Conservation (phyloP, 1,140 invertebrate genomes). For the Eueides isabella region DNA sequence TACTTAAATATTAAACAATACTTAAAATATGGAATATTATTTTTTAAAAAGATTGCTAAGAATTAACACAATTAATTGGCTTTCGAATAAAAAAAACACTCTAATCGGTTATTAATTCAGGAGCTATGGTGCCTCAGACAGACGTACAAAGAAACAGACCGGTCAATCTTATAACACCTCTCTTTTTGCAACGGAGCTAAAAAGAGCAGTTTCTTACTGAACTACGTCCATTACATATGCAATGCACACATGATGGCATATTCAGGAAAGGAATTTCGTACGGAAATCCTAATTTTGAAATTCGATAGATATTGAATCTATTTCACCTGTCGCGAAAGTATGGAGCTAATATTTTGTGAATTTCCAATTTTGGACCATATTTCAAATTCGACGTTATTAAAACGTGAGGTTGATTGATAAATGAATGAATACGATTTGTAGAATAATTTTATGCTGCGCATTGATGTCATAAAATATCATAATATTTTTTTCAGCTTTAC, state of each 20-base stretch:
- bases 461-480: too few species aligned
- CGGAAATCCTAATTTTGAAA: slow-evolving; percentile 6
- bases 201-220: background rate
- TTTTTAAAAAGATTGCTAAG: too few species aligned
- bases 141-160: too few species aligned
- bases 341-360: slow-evolving; percentile 7
- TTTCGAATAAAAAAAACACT: too few species aligned
- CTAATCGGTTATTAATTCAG: too few species aligned
- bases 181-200: too few species aligned
- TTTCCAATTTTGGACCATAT: background rate
- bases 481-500: too few species aligned
- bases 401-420: background rate
- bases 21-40: too few species aligned
- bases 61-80: too few species aligned
- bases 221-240: slow-evolving; percentile 3
- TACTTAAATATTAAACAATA: too few species aligned
- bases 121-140: too few species aligned
- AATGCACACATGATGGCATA: slow-evolving; percentile 8
- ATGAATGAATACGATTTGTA: background rate
- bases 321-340: slow-evolving; percentile 13
- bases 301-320: slow-evolving; percentile 13
- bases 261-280: slow-evolving; percentile 2
- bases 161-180: too few species aligned
- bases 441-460: background rate
- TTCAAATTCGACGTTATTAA: background rate